These are phyloP conservation scores for Callorhinus ursinus DNA, from an alignment of 2,113 vertebrate genomes.

Conservation along the genomic window DNA sequence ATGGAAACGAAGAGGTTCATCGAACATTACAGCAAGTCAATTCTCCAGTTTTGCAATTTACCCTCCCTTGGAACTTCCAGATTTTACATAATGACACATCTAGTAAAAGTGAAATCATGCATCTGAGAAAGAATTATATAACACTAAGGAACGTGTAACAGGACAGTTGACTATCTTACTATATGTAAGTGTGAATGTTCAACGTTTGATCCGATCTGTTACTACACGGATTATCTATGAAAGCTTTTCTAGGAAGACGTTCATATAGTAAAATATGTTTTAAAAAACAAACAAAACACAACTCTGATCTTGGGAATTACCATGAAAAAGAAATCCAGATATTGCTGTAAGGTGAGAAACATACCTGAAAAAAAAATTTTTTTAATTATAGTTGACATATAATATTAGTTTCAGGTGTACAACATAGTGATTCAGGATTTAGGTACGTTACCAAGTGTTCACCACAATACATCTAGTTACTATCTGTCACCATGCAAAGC, in stretches of 20 bases:
- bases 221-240: conserved; percentile 26
- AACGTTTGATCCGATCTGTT: conserved; percentile 25
- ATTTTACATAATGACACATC: conserved; percentile 1
- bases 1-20: conserved; percentile 45
- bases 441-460: background rate
- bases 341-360: conserved; percentile 76
- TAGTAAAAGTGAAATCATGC: conserved; percentile 37
- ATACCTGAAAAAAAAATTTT: conserved; percentile 62
- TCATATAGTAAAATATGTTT: conserved; percentile 81
- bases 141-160: background rate
- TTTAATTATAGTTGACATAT: background rate
- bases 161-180: background rate
- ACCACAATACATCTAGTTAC: background rate
- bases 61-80: background rate
- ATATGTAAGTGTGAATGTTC: background rate
- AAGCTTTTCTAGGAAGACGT: conserved; percentile 77
- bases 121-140: background rate
- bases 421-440: background rate
- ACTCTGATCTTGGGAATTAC: conserved; percentile 73
- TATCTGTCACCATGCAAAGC: background rate
- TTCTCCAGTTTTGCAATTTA: background rate
- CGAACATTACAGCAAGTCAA: background rate
- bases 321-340: conserved; percentile 79
- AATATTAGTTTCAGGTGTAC: background rate
- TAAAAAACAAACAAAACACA: conserved; percentile 54